phyloP scores from a whole-genome alignment of 2,797 vertebrate genomes.

The Enteromius anoplus region DNA sequence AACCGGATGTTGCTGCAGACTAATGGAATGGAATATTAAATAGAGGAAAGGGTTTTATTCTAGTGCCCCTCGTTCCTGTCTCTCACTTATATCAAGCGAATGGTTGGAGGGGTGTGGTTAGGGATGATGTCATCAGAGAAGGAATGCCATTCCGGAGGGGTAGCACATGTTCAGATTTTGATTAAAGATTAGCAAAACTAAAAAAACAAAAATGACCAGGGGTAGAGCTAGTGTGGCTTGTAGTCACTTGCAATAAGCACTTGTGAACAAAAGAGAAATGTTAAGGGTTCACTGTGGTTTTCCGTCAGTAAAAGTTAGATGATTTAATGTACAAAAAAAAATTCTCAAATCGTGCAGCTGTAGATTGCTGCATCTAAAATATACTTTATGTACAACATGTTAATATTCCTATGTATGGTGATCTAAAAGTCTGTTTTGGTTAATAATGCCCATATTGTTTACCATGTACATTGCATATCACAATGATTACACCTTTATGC shows the following conservation, averaged over 20 bases:
- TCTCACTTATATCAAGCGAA: no score
- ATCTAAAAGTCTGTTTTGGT: background rate
- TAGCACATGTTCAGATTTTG: no score
- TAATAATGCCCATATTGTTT: background rate
- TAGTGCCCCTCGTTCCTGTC: no score
- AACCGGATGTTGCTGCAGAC: no score
- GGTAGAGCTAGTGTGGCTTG: background rate
- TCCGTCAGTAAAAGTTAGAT: background rate
- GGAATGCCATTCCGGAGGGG: no score
- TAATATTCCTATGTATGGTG: background rate
- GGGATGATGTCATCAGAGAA: no score
- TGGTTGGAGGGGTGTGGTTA: no score
- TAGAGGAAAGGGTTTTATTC: no score
- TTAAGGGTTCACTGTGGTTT: background rate
- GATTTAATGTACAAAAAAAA: background rate
- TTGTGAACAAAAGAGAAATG: background rate
- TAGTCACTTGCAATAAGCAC: background rate
- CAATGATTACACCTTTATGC: background rate
- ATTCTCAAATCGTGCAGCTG: background rate
- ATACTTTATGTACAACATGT: background rate
- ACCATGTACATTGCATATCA: background rate
- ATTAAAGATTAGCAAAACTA: no score
- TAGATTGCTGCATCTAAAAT: background rate
- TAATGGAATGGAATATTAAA: no score
- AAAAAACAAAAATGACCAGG: no score